Percentiles rank a stretch among this genome's conserved stretches.
phyloP scores from a whole-genome alignment of 2,888 invertebrate species.

The Lottia gigantea region DNA sequence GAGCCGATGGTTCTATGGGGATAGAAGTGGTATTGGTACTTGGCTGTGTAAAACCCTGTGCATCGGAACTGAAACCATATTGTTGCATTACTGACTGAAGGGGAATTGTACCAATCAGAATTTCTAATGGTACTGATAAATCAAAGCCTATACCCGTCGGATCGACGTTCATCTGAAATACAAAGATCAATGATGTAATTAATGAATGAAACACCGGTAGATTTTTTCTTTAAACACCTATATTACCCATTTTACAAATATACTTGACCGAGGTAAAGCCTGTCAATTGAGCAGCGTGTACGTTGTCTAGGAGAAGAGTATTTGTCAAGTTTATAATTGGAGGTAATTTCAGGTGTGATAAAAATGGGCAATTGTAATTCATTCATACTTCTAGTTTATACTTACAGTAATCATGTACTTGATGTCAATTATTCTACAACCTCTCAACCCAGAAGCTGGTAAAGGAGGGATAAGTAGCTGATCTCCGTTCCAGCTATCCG shows the following conservation, averaged over 20 bases:
- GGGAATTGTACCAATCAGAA: slow-evolving; percentile 61
- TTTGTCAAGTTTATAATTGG: no score
- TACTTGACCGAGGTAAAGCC: no score
- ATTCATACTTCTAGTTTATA: background rate
- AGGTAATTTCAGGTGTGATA: no score
- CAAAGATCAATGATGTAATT: background rate
- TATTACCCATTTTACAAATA: no score
- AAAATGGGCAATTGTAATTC: background rate
- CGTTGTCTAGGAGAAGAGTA: no score
- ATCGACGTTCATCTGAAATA: slow-evolving; percentile 49
- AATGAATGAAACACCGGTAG: background rate
- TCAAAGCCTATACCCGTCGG: slow-evolving; percentile 55
- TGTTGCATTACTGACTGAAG: slow-evolving; percentile 41
- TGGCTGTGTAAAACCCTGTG: no score
- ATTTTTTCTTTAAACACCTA: no score
- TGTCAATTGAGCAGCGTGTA: no score
- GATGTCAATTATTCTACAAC: slow-evolving; percentile 91
- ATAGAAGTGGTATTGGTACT: no score
- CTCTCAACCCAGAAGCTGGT: slow-evolving; percentile 91
- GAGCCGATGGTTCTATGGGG: background rate
- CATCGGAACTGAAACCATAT: slow-evolving; percentile 16
- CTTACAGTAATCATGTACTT: slow-evolving; percentile 73
- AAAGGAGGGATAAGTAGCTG: slow-evolving; percentile 91
- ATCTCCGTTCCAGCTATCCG: slow-evolving; percentile 88
- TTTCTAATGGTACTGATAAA: slow-evolving; percentile 57